These are phyloP conservation scores for Agrilus mali DNA, from an alignment of 2,888 invertebrate genomes.

Conservation along the genomic window DNA sequence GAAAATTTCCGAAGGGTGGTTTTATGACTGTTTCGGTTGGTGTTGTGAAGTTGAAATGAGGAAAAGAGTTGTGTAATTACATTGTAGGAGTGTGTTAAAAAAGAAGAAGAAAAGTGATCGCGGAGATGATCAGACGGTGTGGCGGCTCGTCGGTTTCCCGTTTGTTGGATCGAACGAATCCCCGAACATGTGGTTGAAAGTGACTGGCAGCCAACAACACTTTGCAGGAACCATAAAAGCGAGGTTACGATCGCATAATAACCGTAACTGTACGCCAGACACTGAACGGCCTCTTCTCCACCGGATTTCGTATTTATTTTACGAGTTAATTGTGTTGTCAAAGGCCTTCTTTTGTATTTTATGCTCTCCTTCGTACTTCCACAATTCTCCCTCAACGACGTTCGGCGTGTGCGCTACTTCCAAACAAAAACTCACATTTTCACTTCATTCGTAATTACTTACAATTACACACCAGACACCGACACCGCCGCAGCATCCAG, in stretches of 20 bases:
- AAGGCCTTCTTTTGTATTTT: slow-evolving; percentile 17
- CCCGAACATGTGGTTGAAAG: too few relatives aligned
- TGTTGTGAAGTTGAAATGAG: too few relatives aligned
- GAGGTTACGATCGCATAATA: slow-evolving; percentile 32
- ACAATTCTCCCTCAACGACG: slow-evolving; percentile 13
- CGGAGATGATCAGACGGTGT: too few relatives aligned
- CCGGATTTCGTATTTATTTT: slow-evolving; percentile 30
- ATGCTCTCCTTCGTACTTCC: slow-evolving; percentile 6
- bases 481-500: too few relatives aligned
- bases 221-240: slow-evolving; percentile 30
- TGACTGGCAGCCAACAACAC: slow-evolving; percentile 7
- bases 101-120: too few relatives aligned
- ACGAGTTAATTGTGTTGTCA: slow-evolving; percentile 34
- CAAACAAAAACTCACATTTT: background rate
- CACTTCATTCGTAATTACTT: too few relatives aligned
- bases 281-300: slow-evolving; percentile 22
- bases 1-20: too few relatives aligned
- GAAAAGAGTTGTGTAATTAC: too few relatives aligned
- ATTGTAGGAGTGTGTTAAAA: too few relatives aligned
- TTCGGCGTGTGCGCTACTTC: slow-evolving; percentile 1
- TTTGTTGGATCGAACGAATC: background rate
- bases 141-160: background rate
- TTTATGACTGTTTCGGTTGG: too few relatives aligned
- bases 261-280: slow-evolving; percentile 33
- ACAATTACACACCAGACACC: too few relatives aligned